These are phyloP conservation scores for Nothobranchius furzeri DNA, from an alignment of 2,113 vertebrate genomes.

Conservation along the genomic window DNA sequence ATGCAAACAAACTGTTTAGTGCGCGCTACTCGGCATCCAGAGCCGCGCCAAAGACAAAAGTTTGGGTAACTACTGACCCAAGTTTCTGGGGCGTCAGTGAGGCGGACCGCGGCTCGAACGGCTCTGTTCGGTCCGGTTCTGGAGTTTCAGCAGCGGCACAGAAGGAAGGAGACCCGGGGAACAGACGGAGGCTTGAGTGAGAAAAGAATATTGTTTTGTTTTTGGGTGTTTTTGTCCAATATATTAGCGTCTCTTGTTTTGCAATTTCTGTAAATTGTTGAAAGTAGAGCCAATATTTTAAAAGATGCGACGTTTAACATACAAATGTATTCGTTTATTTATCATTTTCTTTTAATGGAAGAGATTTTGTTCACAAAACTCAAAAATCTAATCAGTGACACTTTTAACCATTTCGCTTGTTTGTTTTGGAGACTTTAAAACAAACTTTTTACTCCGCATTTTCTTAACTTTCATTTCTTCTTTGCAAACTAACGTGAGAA, in stretches of 20 bases:
- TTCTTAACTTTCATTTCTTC: not conserved
- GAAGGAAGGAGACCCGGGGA: constrained; percentile 29
- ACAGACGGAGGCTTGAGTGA: constrained; percentile 50
- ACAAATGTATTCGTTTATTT: constrained; percentile 18
- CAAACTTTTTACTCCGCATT: constrained; percentile 34
- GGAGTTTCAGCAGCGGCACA: constrained; percentile 27
- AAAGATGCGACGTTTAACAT: not conserved
- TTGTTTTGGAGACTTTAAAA: constrained; percentile 27
- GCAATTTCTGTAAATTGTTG: too few species aligned
- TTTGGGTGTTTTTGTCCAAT: not conserved
- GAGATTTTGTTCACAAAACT: constrained; percentile 46
- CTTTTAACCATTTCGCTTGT: constrained; percentile 61
- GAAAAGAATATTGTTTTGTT: not conserved
- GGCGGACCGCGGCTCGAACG: too few species aligned
- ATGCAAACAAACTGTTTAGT: constrained; percentile 75
- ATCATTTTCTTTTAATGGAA: not conserved
- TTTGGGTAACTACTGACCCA: constrained; percentile 70
- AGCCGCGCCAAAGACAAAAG: constrained; percentile 78
- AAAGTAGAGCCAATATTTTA: too few species aligned
- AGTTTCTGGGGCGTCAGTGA: constrained; percentile 40
- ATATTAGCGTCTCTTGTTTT: not conserved
- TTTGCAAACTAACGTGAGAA: constrained; percentile 18
- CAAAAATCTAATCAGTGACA: constrained; percentile 37
- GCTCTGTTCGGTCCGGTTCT: constrained; percentile 11
- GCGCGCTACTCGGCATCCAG: constrained; percentile 60